Evolutionary conservation across 2,888 invertebrate species (phyloP), one percentile per base, ranked within the genome.

Genomic region (Eristalis pertinax): DNA sequence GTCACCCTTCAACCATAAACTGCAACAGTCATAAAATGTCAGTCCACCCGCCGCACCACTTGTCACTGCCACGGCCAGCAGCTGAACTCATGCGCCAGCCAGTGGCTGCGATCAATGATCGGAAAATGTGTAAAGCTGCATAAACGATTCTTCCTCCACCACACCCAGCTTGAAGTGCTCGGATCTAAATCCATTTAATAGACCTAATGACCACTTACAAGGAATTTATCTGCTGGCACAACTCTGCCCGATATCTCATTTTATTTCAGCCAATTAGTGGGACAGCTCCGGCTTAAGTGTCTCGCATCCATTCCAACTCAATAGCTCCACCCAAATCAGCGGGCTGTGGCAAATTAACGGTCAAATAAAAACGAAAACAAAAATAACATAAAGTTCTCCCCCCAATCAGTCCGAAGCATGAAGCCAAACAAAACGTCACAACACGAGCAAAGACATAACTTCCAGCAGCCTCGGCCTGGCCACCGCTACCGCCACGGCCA

Each of bases 351-450:
- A 70, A 86, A 86, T 86, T 68, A 83, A 78, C 83, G 83, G 74
- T 81, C 73, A 83, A 74, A 81, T 74, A 69, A 74, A 80, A 77
- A 63, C 60, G 38, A 19, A 62, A 38, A 74, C 29, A 60, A 43
- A 79, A n/a, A n/a, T n/a, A n/a, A 67, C 50, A 77, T 62, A 69
- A 77, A 74, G 70, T 73, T 69, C 68, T 78, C 74, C 74, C 56
- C 75, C 65, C 82, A 78, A 78, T 79, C 76, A 69, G 68, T 80
- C 38, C 29, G 41, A 29, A 29, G 79, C 72, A 74, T 68, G 32
- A 83, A 83, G 62, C 73, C 79, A 84, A 84, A 87, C 84, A 84
- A 79, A 80, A 79, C 87, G 84, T 84, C 87, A 87, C 76, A 87
- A 87, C 83, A 87, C 26, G 15, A 35, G 72, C 72, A 75, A 82